Percentiles rank a stretch among this genome's conserved stretches.
These are phyloP conservation scores for Lamellibrachia luymesi DNA, from an alignment of 1,140 invertebrate species.

Conservation along the genomic window DNA sequence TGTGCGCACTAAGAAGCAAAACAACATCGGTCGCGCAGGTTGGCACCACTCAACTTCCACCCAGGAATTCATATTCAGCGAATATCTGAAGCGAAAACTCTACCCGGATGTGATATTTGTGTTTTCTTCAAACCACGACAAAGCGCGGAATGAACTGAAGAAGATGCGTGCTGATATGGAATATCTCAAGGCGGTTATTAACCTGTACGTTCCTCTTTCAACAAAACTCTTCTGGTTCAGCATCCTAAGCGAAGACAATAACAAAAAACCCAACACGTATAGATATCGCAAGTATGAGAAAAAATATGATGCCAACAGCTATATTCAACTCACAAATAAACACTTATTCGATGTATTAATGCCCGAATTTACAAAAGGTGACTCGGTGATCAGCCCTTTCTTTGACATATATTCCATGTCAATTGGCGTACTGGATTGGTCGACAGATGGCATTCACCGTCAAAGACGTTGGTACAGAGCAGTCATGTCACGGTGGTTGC, in stretches of 20 bases:
- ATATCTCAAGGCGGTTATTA: not conserved
- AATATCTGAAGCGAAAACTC: not conserved
- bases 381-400: not conserved
- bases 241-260: not conserved
- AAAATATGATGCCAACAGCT: not conserved
- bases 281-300: not conserved
- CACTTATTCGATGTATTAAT: not conserved
- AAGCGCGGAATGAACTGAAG: not conserved
- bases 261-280: not conserved
- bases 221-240: not conserved
- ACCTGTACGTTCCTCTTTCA: not conserved
- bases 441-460: too few relatives aligned
- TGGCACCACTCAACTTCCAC: not conserved
- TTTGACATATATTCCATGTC: too few relatives aligned
- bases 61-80: not conserved
- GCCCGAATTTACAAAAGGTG: not conserved
- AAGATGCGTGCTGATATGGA: not conserved
- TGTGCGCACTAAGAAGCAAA: not conserved
- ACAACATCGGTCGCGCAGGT: not conserved
- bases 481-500: too few relatives aligned
- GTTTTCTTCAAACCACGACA: not conserved
- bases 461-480: too few relatives aligned
- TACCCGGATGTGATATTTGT: not conserved
- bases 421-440: too few relatives aligned
- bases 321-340: not conserved